Evolutionary conservation across 1,140 invertebrate species (phyloP).

Genomic region (Maniola jurtina): DNA sequence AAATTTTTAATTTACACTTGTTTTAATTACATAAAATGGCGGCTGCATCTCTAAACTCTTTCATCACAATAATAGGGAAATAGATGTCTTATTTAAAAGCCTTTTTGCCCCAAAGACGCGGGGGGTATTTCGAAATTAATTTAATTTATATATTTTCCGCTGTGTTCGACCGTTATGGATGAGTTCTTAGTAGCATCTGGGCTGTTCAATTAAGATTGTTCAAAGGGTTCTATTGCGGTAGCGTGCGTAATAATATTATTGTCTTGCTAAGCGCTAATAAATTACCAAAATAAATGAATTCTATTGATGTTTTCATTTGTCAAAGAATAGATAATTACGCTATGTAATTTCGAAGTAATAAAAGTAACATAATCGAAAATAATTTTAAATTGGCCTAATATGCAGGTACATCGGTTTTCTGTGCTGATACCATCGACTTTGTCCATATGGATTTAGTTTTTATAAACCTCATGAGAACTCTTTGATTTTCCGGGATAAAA

Average conservation of each 20-base stretch:
- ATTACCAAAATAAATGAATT: not conserved
- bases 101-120: slow-evolving; percentile 1
- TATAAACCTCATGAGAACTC: too few relatives aligned
- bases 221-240: not conserved
- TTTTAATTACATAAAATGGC: too few relatives aligned
- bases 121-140: slow-evolving; percentile 3
- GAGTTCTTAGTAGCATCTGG: slow-evolving; percentile 12
- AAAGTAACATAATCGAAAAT: too few relatives aligned
- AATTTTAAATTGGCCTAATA: too few relatives aligned
- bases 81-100: slow-evolving; percentile 3
- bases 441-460: too few relatives aligned
- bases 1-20: too few relatives aligned
- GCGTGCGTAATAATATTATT: slow-evolving; percentile 5
- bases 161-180: slow-evolving; percentile 10
- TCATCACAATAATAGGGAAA: slow-evolving; percentile 7
- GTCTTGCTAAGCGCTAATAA: not conserved
- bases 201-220: slow-evolving; percentile 5
- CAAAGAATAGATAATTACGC: not conserved
- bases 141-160: slow-evolving; percentile 12
- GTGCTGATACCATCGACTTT: too few relatives aligned
- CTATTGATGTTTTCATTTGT: too few relatives aligned
- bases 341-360: not conserved
- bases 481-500: too few relatives aligned
- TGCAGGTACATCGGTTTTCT: too few relatives aligned
- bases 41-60: not conserved